phyloP scores from a whole-genome alignment of 2,888 invertebrate genomes.

The Cheilosia pagana region DNA sequence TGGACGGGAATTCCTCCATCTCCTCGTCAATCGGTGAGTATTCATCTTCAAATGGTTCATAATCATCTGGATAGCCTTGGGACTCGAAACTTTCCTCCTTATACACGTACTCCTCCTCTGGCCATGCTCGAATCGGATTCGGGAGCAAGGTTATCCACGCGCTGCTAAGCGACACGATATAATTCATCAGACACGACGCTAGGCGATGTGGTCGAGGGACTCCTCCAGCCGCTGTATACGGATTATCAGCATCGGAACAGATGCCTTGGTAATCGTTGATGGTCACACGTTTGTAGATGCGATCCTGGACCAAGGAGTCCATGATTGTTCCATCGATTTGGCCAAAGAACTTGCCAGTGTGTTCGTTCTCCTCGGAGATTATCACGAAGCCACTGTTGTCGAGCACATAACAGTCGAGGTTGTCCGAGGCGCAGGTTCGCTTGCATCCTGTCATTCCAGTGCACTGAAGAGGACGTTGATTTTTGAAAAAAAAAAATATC shows the following conservation, averaged over 20 bases:
- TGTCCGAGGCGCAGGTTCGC: constrained; percentile 93
- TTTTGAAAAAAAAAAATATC: background rate
- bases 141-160: constrained; percentile 82
- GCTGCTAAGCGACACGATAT: constrained; percentile 80
- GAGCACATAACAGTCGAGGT: constrained; percentile 95
- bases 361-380: constrained; percentile 92
- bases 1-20: constrained; percentile 82
- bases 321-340: constrained; percentile 97
- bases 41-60: constrained; percentile 81
- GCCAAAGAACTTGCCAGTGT: constrained; percentile 96
- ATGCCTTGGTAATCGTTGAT: constrained; percentile 95
- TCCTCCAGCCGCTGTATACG: constrained; percentile 82
- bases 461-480: constrained; percentile 83
- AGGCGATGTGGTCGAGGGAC: constrained; percentile 79
- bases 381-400: constrained; percentile 98
- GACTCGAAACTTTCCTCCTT: constrained; percentile 81
- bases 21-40: constrained; percentile 82
- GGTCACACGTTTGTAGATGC: constrained; percentile 94
- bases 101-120: constrained; percentile 82
- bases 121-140: constrained; percentile 81
- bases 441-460: constrained; percentile 89
- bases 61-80: constrained; percentile 82
- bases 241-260: constrained; percentile 89
- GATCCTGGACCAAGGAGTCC: constrained; percentile 95
- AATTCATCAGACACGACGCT: constrained; percentile 81